Conservation (phyloP, 2,888 invertebrate genomes). For the Poecilobothrus nobilitatus region DNA sequence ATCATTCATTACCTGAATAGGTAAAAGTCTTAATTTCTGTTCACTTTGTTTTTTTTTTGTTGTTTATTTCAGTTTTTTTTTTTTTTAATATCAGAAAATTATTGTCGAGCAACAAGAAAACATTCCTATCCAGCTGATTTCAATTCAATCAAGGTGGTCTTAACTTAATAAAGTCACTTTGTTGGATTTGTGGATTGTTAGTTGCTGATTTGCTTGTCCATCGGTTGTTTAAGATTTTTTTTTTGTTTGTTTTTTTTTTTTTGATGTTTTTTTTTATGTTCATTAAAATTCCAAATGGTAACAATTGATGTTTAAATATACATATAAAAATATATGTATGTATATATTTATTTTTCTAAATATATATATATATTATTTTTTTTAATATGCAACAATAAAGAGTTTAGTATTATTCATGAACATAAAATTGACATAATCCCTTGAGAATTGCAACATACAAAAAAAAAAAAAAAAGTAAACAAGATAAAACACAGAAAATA, state of each 20-base stretch:
- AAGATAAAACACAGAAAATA: too few species aligned
- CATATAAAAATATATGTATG: background rate
- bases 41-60: background rate
- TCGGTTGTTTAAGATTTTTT: background rate
- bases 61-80: background rate
- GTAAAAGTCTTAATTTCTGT: too few species aligned
- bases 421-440: background rate
- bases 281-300: conserved; percentile 2
- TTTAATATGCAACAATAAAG: too few species aligned
- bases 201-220: background rate
- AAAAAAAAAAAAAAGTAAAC: background rate
- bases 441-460: background rate
- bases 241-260: background rate
- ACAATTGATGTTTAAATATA: background rate
- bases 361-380: too few species aligned
- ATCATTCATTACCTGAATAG: too few species aligned
- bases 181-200: background rate
- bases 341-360: too few species aligned
- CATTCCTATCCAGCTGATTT: conserved; percentile 5
- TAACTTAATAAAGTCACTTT: background rate
- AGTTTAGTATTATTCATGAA: background rate
- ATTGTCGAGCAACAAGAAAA: background rate
- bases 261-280: background rate
- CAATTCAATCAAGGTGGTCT: conserved; percentile 6
- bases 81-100: too few species aligned